phyloP scores from a whole-genome alignment of 1,140 invertebrate species.

The Pseudomyrmex flavicornis region DNA sequence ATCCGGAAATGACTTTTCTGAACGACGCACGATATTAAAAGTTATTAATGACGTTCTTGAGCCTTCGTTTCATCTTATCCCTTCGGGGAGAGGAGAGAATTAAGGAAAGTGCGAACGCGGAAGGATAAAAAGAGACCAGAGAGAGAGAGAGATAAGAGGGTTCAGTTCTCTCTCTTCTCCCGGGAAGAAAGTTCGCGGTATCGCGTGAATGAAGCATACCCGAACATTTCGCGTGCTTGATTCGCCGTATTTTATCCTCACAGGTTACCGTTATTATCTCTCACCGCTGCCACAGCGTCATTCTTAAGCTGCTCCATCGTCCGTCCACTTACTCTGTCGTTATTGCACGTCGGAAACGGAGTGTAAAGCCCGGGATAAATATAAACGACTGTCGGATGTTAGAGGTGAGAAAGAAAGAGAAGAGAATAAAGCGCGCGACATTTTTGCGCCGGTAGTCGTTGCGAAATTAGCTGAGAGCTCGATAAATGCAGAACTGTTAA shows the following conservation, averaged over 20 bases:
- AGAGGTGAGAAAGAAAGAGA: background rate
- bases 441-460: conserved; percentile 31
- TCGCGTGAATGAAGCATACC: conserved; percentile 50
- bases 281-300: conserved; percentile 51
- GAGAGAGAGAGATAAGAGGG: conserved; percentile 54
- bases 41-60: conserved; percentile 64
- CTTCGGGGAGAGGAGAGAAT: conserved; percentile 33
- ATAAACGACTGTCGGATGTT: conserved; percentile 49
- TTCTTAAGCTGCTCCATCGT: conserved; percentile 55
- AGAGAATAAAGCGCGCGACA: background rate
- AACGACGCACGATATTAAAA: conserved; percentile 56
- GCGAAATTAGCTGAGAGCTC: background rate
- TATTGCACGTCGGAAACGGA: conserved; percentile 57
- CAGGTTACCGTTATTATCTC: conserved; percentile 65
- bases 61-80: conserved; percentile 44
- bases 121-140: conserved; percentile 46
- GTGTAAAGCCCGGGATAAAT: conserved; percentile 20
- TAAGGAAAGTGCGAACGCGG: conserved; percentile 35
- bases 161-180: conserved; percentile 41
- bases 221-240: conserved; percentile 41
- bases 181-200: conserved; percentile 23
- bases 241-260: conserved; percentile 45
- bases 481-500: conserved; percentile 27
- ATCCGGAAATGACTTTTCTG: conserved; percentile 62
- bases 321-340: conserved; percentile 31